Evolutionary conservation across 2,113 vertebrate genomes (phyloP), one percentile per base, ranked within the genome.

Genomic region (Poeciliopsis prolifica): DNA sequence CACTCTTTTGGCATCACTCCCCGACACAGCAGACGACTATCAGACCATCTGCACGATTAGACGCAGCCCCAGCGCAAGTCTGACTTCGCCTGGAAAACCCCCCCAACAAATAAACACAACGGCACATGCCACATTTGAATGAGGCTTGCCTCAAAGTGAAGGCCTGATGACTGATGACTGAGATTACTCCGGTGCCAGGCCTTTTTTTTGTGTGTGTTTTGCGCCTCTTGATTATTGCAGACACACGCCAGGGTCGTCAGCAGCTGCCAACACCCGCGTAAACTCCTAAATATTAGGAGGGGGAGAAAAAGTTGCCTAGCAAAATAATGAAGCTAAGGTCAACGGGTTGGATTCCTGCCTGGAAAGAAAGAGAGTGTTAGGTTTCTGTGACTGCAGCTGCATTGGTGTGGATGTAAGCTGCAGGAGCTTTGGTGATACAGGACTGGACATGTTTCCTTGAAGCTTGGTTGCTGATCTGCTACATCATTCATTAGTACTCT

Each of bases 51-150:
- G 75, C 70, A 80, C 40, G 76, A 40, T 66, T 14, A 66, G 11
- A 64, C 70, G n/a, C n/a, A 78, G 67, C 62, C 78, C 69, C 68
- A 37, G n/a, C 69, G 29, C 83, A 71, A 14, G 83, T 89, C 86
- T 79, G 86, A 69, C 85, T 73, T 64, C 73, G 74, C 70, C 72
- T 66, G 26, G 40, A 15, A 12, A 12, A 11, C 0, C 6, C 5
- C 4, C 5, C 4, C 5, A 9, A 11, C 10, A 37, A 37, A 37
- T 11, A 37, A 37, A 37, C 35, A 37, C 35, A 37, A 74, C 28
- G 65, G 61, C 69, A 68, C 77, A 82, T 85, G 42, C 26, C 19
- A 10, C 19, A 78, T 33, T 79, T 78, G 65, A 69, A 69, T 80
- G 65, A 74, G 60, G 3, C 71, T 58, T 77, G 70, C 70, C 79